Evolutionary conservation across 2,888 invertebrate species (phyloP).

Genomic region (Cyclophora albipunctata): DNA sequence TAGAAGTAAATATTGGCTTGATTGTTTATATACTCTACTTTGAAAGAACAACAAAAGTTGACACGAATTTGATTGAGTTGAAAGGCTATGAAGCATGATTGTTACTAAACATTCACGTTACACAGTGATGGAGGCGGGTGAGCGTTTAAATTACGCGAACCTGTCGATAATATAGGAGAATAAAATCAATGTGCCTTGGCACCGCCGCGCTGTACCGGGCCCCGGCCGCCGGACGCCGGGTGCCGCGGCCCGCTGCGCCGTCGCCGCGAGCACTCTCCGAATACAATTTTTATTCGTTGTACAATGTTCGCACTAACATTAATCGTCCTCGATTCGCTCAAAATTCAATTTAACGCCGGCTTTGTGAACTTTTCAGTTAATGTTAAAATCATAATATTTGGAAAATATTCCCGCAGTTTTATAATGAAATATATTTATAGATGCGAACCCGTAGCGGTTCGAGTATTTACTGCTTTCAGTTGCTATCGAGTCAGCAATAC

Average conservation of each 20-base stretch:
- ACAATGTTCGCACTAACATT: slow-evolving; percentile 27
- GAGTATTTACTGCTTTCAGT: too few relatives aligned
- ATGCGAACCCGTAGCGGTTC: too few relatives aligned
- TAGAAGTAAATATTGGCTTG: too few relatives aligned
- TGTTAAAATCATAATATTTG: not conserved
- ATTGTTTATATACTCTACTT: too few relatives aligned
- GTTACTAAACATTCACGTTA: too few relatives aligned
- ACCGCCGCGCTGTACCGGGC: not conserved
- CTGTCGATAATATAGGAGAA: slow-evolving; percentile 30
- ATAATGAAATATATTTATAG: too few relatives aligned
- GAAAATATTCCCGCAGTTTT: not conserved
- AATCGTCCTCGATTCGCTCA: slow-evolving; percentile 26
- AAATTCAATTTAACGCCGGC: slow-evolving; percentile 16
- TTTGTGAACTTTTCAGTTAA: slow-evolving; percentile 5
- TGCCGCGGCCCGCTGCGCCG: slow-evolving; percentile 25
- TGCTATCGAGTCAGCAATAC: too few relatives aligned
- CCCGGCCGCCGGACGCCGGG: too few relatives aligned
- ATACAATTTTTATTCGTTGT: slow-evolving; percentile 29
- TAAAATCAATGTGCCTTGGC: slow-evolving; percentile 33
- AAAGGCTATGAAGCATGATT: too few relatives aligned
- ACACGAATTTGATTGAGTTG: too few relatives aligned
- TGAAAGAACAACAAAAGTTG: too few relatives aligned
- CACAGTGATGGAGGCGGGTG: too few relatives aligned
- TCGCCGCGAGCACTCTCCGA: slow-evolving; percentile 21
- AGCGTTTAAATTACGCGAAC: slow-evolving; percentile 27